Evolutionary conservation across 30 jellyfish, hydroid and myxozoan genomes (phyloP), one percentile per base, ranked within the genome.

Genomic region (Clytia hemisphaerica): DNA sequence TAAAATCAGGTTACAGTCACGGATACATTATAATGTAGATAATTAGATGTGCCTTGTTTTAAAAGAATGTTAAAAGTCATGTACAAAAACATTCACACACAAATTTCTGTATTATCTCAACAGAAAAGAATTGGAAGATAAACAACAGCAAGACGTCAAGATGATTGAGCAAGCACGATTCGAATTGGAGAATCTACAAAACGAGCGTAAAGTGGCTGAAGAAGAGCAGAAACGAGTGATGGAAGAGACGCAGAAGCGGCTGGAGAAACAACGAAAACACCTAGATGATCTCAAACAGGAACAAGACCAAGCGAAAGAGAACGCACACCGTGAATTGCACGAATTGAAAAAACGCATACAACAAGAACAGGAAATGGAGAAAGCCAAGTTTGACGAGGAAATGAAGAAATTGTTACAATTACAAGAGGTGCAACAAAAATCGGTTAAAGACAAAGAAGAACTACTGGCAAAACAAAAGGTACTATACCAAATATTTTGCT

Each of bases 91-190:
- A n/a, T n/a, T n/a, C n/a, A n/a, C n/a, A n/a, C n/a, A n/a, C n/a
- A n/a, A n/a, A n/a, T n/a, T n/a, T n/a, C n/a, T n/a, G n/a, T n/a
- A n/a, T n/a, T n/a, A n/a, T n/a, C n/a, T n/a, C n/a, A n/a, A n/a
- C n/a, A 85, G 93, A 68, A 66, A 60, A 55, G 95, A 85, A 62
- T 35, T 85, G 16, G 95, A 85, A 61, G 35, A 50, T 66, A 85
- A 77, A 55, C 87, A 77, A 14, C 90, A 65, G 71, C 84, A 85
- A 30, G 95, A 85, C 51, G 87, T 71, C 18, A 73, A 16, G 16
- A 78, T 77, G 51, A 80, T 85, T n/a, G 89, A 77, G 31, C 93
- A 77, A 62, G 95, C 89, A 16, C 71, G 93, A 93, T 85, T 14
- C 35, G 93, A 85, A 57, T 68, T 85, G 37, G 93, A 85, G 34